These are phyloP conservation scores for Nesometra sesokonis DNA, from an alignment of 35 echinoderm and acorn worm species.

Conservation along the genomic window DNA sequence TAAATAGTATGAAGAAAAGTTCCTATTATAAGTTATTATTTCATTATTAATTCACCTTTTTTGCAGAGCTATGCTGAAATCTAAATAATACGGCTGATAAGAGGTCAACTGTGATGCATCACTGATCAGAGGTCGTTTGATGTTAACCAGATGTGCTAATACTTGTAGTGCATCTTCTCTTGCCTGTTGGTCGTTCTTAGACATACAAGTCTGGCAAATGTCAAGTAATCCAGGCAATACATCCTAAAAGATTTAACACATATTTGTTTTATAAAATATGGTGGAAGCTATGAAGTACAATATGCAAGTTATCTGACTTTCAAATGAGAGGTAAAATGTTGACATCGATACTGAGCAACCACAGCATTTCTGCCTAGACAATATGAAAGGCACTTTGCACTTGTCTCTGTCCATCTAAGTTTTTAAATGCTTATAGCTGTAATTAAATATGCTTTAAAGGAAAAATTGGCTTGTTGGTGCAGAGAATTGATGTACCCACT, in stretches of 20 bases:
- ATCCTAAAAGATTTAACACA: conserved; percentile 36
- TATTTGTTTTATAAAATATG: neutral
- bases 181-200: neutral
- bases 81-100: conserved; percentile 33
- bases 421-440: too few species aligned
- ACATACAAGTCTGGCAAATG: conserved; percentile 32
- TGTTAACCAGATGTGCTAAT: conserved; percentile 30
- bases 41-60: conserved; percentile 20
- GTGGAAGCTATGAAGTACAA: too few species aligned
- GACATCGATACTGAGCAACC: too few species aligned
- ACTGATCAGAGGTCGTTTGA: neutral
- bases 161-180: conserved; percentile 51
- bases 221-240: conserved; percentile 37
- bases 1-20: too few species aligned
- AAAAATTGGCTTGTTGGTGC: too few species aligned
- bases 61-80: conserved; percentile 53
- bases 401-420: too few species aligned
- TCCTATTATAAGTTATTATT: neutral
- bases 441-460: too few species aligned
- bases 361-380: too few species aligned
- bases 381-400: too few species aligned
- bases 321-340: too few species aligned
- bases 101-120: conserved; percentile 15
- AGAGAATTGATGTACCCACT: too few species aligned
- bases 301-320: too few species aligned